Percentiles rank a stretch among this genome's conserved stretches.
These are phyloP conservation scores for Ommatoiulus sabulosus DNA, from an alignment of 2,888 invertebrate species.

Conservation along the genomic window DNA sequence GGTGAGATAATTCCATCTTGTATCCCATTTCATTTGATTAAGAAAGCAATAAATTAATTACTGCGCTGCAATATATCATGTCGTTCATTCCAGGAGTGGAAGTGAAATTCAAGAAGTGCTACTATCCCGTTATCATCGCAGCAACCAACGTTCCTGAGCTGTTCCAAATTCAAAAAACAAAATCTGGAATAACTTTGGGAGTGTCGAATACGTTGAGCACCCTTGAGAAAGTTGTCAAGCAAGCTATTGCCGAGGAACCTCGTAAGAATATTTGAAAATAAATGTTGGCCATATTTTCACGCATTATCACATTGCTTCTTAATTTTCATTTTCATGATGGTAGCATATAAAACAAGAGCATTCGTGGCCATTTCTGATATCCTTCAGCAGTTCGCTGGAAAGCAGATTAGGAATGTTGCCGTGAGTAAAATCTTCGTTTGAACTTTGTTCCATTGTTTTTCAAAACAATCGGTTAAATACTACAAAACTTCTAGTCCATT, in stretches of 20 bases:
- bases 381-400: constrained; percentile 95
- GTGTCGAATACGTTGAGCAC: constrained; percentile 82
- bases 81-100: constrained; percentile 83
- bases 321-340: not conserved
- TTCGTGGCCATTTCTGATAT: constrained; percentile 78
- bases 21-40: constrained; percentile 60
- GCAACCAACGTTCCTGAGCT: constrained; percentile 78
- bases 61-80: too few species aligned
- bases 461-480: too few species aligned
- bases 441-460: too few species aligned
- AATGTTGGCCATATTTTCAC: too few species aligned
- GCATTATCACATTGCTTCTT: too few species aligned
- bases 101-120: constrained; percentile 85
- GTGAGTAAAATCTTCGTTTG: too few species aligned
- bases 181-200: constrained; percentile 78
- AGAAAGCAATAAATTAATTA: not conserved
- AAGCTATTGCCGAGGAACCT: constrained; percentile 60
- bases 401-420: constrained; percentile 94
- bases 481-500: constrained; percentile 74
- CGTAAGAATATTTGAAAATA: too few species aligned
- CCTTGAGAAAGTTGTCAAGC: constrained; percentile 76
- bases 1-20: too few species aligned
- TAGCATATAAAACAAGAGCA: constrained; percentile 56
- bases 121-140: constrained; percentile 83
- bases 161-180: constrained; percentile 71